Base-by-base conservation (phyloP, 2,113 vertebrate genomes). In the Urocynchramus pylzowi region DNA sequence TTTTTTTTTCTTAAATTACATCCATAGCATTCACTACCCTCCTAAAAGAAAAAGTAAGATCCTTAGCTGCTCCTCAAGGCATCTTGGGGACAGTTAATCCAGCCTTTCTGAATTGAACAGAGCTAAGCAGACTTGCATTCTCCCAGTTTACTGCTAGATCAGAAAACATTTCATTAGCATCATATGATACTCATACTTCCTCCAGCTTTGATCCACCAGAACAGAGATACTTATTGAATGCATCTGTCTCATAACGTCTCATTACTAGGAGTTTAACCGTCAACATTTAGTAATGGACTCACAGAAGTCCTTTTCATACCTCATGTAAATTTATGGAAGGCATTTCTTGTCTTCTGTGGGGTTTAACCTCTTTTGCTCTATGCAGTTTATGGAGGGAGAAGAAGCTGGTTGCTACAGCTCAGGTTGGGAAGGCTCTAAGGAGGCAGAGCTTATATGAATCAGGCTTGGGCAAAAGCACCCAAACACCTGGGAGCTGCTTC, bases 211-310 rank as follows among this genome's bases (percentile, higher is more conserved):
- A 93, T 96, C 82, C 71, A 91, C 33, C 45, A 92, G 88, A 95
- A 85, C 82, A 97, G 87, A 89, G 86, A 94, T 79, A 68, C 67
- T 95, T 96, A 96, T 93, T 93, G 91, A 91, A 91, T 85, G 50
- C 87, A 94, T 95, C 90, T 96, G 91, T 95, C 67, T 96, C 57
- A 44, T 75, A 79, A 93, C 0, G 50, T 88, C 92, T 95, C 94
- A 96, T 96, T 95, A 96, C 59, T 26, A 91, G 82, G 78, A 96
- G 71, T 94, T 94, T 94, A 95, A 93, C 81, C 45, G 61, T 95
- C 50, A 85, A 84, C 87, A 87, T 97, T 93, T 91, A 97, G 78
- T 91, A 95, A 97, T 87, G 81, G 78, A 88, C 71, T 93, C 59
- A 50, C 30, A 93, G 75, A 93, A 90, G 54, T 88, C 77, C 61